Evolutionary conservation across 2,113 vertebrate genomes (phyloP), one percentile per base, ranked within the genome.

Genomic region (Neogale vison): DNA sequence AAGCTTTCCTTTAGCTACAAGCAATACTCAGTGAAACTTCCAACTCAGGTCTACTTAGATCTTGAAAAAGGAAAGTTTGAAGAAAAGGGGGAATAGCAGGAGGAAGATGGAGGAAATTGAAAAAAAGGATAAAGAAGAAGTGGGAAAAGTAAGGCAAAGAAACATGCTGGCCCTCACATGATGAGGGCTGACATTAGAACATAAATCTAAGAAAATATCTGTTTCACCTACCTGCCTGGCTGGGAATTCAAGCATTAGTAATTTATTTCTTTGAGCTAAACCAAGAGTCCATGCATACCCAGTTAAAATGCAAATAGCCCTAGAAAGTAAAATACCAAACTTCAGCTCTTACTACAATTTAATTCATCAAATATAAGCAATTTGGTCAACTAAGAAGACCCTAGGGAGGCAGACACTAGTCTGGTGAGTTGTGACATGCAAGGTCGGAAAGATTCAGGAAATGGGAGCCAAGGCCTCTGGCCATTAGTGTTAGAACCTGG

Each of bases 291-390:
- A 55, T 79, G 80, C 59, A 50, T 52, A 50, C 6, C 45, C 74
- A 77, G 84, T 92, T 94, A 89, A 94, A 77, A 81, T 65, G 80
- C 52, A 96, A 96, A 95, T 92, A 39, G 69, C 3, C 34, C 45
- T 71, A 82, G 72, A 47, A 92, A 71, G 65, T 86, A 86, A 95
- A 95, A 96, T 87, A 92, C 42, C 42, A 95, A 94, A 92, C 0
- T 95, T 82, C 67, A 96, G 69, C 24, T 94, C 39, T 90, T 80
- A 88, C 50, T 52, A 82, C 18, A 80, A 80, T 96, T 94, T 88
- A 96, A 95, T 96, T 76, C 24, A 65, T 47, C 9, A 67, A 88
- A 93, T 93, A 55, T 24, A 84, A 63, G 47, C 36, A 83, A 69
- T 50, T 88, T 94, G 81, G 31, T 90, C 76, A 90, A 84, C 63